Base-by-base conservation (phyloP, 92 coral and sea anemone species). In the Actinernus sp. region DNA sequence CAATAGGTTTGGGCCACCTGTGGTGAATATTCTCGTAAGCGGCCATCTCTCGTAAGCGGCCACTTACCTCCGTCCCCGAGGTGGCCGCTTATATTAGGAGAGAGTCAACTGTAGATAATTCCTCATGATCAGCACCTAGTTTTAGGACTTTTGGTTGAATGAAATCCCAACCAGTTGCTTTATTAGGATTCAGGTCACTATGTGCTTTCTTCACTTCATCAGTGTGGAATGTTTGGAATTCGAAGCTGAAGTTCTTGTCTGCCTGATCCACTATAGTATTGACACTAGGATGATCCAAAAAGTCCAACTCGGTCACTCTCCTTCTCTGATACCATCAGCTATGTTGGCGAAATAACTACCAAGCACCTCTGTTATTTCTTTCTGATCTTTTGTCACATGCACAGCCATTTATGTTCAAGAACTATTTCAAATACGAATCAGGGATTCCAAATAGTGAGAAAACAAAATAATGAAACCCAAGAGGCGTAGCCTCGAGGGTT, bases 81-180 rank as follows among this genome's bases (percentile, higher is more conserved):
- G n/a, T n/a, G n/a, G n/a, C n/a, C n/a, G n/a, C n/a, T n/a, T n/a
- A n/a, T n/a, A n/a, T n/a, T n/a, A n/a, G n/a, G 26, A 62, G 69
- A n/a, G n/a, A n/a, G n/a, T n/a, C n/a, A n/a, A n/a, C n/a, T n/a
- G n/a, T n/a, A 25, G 78, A 52, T 44, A 3, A 18, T 24, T 74
- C 45, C 32, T 48, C 57, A 7, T 67, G 78, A 2, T 51, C 36
- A 7, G 83, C 57, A 13, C 83, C 82, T 26, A 68, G 22, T 45
- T 74, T 82, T 44, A 74, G 18, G 8, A 59, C 38, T 50, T 65
- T 74, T 19, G 79, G 55, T 4, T 84, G 79, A 13, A 68, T 67
- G 8, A 11, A 18, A 33, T 84, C 81, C 26, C 48, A 34, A 3
- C 85, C 85, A 29, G 81, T 63, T 4, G 81, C 58, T 66, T 81